Conservation (phyloP, 2,797 vertebrate genomes). For the Leptoclinus maculatus region DNA sequence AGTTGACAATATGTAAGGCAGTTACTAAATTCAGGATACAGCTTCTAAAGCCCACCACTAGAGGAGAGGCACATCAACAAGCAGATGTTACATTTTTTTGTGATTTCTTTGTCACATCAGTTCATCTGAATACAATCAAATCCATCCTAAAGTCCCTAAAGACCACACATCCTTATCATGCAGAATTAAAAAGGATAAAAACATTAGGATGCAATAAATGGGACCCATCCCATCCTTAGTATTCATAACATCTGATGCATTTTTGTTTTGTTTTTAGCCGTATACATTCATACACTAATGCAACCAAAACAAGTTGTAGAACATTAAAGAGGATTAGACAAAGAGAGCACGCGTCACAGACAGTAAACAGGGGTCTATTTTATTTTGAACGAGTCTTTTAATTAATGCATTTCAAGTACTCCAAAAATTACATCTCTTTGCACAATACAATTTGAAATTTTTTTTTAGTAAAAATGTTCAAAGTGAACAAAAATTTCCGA, state of each 20-base stretch:
- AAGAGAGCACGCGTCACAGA: slow-evolving; percentile 59
- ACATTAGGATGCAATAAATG: not conserved
- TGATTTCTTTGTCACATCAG: not conserved
- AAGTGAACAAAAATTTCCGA: slow-evolving; percentile 98
- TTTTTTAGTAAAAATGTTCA: slow-evolving; percentile 99
- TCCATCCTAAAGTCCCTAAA: not conserved
- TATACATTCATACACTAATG: not conserved
- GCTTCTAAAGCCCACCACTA: too few relatives aligned
- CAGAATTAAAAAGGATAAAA: not conserved
- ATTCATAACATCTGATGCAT: not conserved
- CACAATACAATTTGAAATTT: slow-evolving; percentile 97
- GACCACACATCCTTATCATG: not conserved
- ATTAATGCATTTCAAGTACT: slow-evolving; percentile 99
- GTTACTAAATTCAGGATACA: not conserved
- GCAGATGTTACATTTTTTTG: not conserved
- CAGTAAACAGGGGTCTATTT: slow-evolving; percentile 81
- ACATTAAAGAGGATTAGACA: not conserved
- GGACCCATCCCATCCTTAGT: rapidly evolving
- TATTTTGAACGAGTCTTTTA: slow-evolving; percentile 97
- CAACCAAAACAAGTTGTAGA: not conserved
- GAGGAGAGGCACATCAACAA: not conserved
- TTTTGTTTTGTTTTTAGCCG: not conserved
- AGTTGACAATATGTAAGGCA: not conserved
- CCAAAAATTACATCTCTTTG: slow-evolving; percentile 99
- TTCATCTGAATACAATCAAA: not conserved